Evolutionary conservation across 2,888 invertebrate species (phyloP).

Genomic region (Drosophila algonquin): DNA sequence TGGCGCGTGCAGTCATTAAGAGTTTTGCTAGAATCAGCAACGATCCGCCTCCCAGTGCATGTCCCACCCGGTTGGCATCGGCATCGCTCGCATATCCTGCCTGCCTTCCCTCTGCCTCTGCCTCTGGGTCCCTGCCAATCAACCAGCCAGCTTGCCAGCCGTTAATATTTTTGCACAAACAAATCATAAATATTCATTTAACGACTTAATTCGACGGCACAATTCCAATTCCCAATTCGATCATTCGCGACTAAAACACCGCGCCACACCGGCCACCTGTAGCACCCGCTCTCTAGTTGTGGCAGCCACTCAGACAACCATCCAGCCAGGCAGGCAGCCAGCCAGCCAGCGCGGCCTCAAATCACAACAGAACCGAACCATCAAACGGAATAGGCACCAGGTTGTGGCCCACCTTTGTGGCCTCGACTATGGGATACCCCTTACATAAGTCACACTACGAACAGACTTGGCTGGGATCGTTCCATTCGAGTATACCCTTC

Average conservation of each 20-base stretch:
- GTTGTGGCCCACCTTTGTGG: neutral
- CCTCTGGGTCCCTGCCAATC: slow-evolving; percentile 29
- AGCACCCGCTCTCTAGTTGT: slow-evolving; percentile 42
- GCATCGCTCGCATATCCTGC: slow-evolving; percentile 12
- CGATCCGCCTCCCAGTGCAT: slow-evolving; percentile 12
- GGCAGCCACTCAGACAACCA: slow-evolving; percentile 10
- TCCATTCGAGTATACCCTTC: neutral
- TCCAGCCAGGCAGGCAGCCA: slow-evolving; percentile 49
- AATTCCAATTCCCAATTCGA: slow-evolving; percentile 27
- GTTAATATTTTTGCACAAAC: slow-evolving; percentile 63
- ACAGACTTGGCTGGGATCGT: too few species aligned
- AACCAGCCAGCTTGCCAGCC: slow-evolving; percentile 20
- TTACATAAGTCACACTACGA: neutral
- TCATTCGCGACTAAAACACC: slow-evolving; percentile 52
- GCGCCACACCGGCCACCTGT: slow-evolving; percentile 65
- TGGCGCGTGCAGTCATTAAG: slow-evolving; percentile 70
- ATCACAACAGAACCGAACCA: slow-evolving; percentile 65
- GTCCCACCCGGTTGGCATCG: neutral
- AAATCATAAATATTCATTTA: slow-evolving; percentile 79
- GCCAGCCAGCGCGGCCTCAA: slow-evolving; percentile 64
- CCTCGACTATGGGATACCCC: slow-evolving; percentile 15
- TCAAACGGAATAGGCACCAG: slow-evolving; percentile 21
- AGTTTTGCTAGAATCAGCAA: slow-evolving; percentile 58
- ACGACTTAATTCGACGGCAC: slow-evolving; percentile 75
- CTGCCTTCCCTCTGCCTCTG: slow-evolving; percentile 1